phyloP scores from a whole-genome alignment of 1,140 invertebrate species.

The Periplaneta americana region DNA sequence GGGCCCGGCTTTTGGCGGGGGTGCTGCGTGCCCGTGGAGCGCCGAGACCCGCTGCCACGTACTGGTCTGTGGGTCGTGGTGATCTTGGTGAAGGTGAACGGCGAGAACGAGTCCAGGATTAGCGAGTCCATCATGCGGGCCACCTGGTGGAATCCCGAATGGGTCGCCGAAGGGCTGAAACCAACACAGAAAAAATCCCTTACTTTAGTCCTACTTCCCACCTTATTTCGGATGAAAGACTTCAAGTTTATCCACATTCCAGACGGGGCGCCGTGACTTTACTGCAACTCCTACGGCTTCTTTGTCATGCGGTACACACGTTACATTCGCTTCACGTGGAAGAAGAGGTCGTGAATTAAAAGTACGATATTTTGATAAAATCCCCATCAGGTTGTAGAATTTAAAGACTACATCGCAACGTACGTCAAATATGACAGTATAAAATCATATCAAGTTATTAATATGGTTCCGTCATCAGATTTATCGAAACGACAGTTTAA shows the following conservation, averaged over 20 bases:
- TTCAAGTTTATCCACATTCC: neutral
- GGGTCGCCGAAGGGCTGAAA: slow-evolving; percentile 36
- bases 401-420: too few species aligned
- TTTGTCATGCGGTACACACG: too few species aligned
- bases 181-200: slow-evolving; percentile 8
- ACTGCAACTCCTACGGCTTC: too few species aligned
- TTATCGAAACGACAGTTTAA: too few species aligned
- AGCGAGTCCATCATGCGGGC: slow-evolving; percentile 66
- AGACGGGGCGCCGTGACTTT: too few species aligned
- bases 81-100: slow-evolving; percentile 54
- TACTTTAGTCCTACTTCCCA: neutral
- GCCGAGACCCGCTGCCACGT: neutral
- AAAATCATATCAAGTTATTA: too few species aligned
- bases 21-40: slow-evolving; percentile 14
- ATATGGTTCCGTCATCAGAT: too few species aligned
- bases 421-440: too few species aligned
- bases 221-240: neutral
- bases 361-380: too few species aligned
- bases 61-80: slow-evolving; percentile 34
- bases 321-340: too few species aligned
- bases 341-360: too few species aligned
- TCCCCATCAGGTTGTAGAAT: too few species aligned
- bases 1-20: neutral
- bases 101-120: slow-evolving; percentile 51
- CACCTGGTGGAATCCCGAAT: slow-evolving; percentile 53